phyloP scores from a whole-genome alignment of 2,797 vertebrate species.

The Manis pentadactyla region DNA sequence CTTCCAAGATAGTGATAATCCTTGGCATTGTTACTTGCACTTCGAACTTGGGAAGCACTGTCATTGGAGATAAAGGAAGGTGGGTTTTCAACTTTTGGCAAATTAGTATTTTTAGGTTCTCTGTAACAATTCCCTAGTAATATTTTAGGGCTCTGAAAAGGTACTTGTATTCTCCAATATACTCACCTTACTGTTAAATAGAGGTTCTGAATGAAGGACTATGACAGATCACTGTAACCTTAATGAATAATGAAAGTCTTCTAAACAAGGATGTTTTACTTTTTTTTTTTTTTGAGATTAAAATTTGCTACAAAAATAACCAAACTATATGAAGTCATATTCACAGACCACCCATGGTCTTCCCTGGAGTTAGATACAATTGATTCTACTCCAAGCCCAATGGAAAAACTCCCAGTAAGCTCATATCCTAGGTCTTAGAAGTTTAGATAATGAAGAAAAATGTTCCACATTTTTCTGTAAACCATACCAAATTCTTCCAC shows the following conservation, averaged over 20 bases:
- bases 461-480: neutral
- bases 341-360: neutral
- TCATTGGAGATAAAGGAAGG: neutral
- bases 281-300: neutral
- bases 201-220: neutral
- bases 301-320: slow-evolving; percentile 30
- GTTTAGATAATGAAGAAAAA: neutral
- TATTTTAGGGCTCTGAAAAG: neutral
- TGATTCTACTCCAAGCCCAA: neutral
- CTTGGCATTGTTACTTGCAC: slow-evolving; percentile 84
- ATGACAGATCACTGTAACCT: neutral
- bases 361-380: neutral
- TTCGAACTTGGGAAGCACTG: slow-evolving; percentile 88
- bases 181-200: neutral
- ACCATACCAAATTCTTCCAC: slow-evolving; percentile 86
- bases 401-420: neutral
- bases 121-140: neutral
- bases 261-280: neutral
- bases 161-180: neutral
- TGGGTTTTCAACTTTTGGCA: neutral
- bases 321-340: neutral
- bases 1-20: slow-evolving; percentile 83
- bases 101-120: neutral
- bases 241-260: neutral
- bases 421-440: neutral